Conservation (phyloP, 2,797 vertebrate species). For the Rhodeus uyekii region DNA sequence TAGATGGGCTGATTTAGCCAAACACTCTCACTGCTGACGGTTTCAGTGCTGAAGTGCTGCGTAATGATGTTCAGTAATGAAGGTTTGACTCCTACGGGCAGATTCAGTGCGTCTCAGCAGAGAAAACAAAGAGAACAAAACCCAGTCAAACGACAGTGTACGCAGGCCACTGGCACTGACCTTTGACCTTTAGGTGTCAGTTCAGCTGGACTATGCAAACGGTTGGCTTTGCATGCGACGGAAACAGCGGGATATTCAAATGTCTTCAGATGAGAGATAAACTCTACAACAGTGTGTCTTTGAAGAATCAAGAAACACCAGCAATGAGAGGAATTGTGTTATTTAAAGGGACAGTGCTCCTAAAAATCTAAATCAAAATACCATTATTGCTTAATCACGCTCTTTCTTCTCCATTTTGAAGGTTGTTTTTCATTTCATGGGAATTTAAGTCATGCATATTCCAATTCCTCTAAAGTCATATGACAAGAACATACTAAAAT, state of each 20-base stretch:
- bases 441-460: not conserved
- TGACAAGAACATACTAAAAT: not conserved
- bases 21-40: not conserved
- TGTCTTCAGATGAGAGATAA: not conserved
- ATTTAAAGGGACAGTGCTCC: not conserved
- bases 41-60: too few relatives aligned
- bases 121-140: not conserved
- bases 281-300: not conserved
- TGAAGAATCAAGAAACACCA: not conserved
- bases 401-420: too few relatives aligned
- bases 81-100: not conserved
- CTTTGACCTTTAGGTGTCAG: constrained; percentile 23
- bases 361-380: not conserved
- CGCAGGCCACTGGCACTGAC: constrained; percentile 4
- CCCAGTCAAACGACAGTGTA: not conserved
- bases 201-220: constrained; percentile 49
- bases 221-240: constrained; percentile 28
- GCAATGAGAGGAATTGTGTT: not conserved
- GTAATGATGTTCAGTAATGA: not conserved
- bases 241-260: constrained; percentile 25
- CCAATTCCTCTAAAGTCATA: not conserved
- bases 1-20: not conserved
- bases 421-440: too few relatives aligned
- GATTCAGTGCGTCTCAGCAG: not conserved
- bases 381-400: too few relatives aligned